phyloP scores from a whole-genome alignment of 2,888 invertebrate genomes.

The Habroteleia sp. region DNA sequence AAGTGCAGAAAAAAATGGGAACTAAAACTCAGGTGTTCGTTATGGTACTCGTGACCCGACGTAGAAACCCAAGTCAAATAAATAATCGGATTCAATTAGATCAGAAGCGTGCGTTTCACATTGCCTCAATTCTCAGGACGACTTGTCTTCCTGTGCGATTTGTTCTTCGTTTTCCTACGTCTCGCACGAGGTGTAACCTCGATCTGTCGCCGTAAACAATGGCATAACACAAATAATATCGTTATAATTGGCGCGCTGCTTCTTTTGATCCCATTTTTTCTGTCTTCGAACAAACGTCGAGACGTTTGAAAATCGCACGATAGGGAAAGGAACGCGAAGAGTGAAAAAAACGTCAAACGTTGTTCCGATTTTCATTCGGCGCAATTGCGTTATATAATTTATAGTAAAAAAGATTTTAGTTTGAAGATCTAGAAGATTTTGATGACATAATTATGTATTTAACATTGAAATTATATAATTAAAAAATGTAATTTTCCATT shows the following conservation, averaged over 20 bases:
- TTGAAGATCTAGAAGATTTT: too few species aligned
- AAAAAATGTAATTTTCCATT: too few species aligned
- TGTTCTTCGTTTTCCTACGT: conserved; percentile 38
- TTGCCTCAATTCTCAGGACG: conserved; percentile 51
- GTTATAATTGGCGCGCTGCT: conserved; percentile 59
- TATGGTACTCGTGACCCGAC: conserved; percentile 3
- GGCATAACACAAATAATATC: conserved; percentile 56
- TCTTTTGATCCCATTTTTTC: conserved; percentile 56
- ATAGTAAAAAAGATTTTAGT: background rate
- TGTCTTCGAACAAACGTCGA: conserved; percentile 15
- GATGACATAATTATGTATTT: too few species aligned
- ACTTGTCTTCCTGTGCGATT: conserved; percentile 47
- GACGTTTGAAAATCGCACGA: conserved; percentile 20
- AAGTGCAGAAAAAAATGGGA: too few species aligned
- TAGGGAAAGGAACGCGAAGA: conserved; percentile 11
- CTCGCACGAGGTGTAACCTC: conserved; percentile 59
- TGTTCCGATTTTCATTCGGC: conserved; percentile 15
- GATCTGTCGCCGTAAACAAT: conserved; percentile 62
- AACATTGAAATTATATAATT: too few species aligned
- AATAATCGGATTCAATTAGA: conserved; percentile 46
- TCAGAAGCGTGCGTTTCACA: conserved; percentile 48
- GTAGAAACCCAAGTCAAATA: conserved; percentile 12
- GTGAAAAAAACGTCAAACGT: conserved; percentile 8
- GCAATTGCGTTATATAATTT: conserved; percentile 7
- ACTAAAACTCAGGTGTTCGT: too few species aligned